Percentiles rank a stretch among this genome's conserved stretches.
Evolutionary conservation across 2,797 vertebrate species (phyloP).

Genomic region (Gymnopithys bicolor): DNA sequence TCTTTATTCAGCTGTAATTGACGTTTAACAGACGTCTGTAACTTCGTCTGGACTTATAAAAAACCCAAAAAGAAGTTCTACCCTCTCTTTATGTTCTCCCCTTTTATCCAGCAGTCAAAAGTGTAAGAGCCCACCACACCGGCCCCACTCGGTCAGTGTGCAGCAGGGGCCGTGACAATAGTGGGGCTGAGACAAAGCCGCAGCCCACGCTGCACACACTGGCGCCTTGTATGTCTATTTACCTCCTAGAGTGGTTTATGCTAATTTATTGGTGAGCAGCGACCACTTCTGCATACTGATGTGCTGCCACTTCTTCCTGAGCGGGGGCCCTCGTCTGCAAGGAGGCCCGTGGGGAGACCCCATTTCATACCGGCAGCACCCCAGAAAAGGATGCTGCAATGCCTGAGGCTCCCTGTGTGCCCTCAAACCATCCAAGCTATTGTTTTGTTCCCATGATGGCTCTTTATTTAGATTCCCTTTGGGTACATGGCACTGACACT

Average conservation of each 20-base stretch:
- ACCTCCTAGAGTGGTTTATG: conserved; percentile 78
- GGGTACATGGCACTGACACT: neutral
- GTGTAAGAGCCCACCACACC: conserved; percentile 71
- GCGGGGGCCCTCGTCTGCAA: conserved; percentile 64
- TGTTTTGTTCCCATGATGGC: neutral
- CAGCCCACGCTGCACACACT: conserved; percentile 71
- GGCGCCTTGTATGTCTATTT: conserved; percentile 76
- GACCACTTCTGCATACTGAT: conserved; percentile 74
- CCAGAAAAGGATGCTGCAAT: conserved; percentile 30
- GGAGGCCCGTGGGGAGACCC: conserved; percentile 39
- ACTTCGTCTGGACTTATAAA: conserved; percentile 77
- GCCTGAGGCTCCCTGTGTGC: neutral
- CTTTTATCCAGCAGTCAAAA: conserved; percentile 80
- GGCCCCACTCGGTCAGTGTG: conserved; percentile 69
- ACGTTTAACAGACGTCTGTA: conserved; percentile 80
- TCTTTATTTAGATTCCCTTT: neutral
- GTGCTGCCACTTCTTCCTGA: conserved; percentile 67
- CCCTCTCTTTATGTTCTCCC: conserved; percentile 73
- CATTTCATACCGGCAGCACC: neutral
- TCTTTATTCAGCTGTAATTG: conserved; percentile 83
- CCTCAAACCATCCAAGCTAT: neutral
- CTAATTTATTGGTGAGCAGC: conserved; percentile 70
- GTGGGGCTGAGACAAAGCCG: conserved; percentile 75
- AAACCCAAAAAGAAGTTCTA: conserved; percentile 62
- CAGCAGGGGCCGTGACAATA: conserved; percentile 74